A percentile compares a stretch with the other conserved stretches of the same genome.
phyloP scores from a whole-genome alignment of 2,888 invertebrate species.

The Empis livida region DNA sequence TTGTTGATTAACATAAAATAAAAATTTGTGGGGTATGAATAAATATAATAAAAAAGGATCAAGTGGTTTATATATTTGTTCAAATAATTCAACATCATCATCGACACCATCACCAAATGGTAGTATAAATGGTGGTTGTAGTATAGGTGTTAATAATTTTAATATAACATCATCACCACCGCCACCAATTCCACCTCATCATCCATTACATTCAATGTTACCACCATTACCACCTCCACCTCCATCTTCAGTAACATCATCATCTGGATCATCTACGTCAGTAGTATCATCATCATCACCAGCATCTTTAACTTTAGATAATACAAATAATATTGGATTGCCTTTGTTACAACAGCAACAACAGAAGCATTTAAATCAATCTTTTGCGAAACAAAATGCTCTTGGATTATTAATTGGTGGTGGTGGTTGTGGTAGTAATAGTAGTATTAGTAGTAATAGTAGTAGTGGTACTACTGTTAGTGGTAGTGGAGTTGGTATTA shows the following conservation, averaged over 20 bases:
- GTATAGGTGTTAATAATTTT: conserved; percentile 5
- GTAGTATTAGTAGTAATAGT: conserved; percentile 10
- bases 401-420: not conserved
- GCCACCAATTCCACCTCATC: conserved; percentile 15
- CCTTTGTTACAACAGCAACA: conserved; percentile 8
- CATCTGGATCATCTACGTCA: conserved; percentile 28
- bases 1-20: too few relatives aligned
- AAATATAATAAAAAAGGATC: not conserved
- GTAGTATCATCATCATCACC: conserved; percentile 18
- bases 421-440: not conserved
- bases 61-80: conserved; percentile 5
- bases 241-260: conserved; percentile 16
- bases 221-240: conserved; percentile 18
- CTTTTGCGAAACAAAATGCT: conserved; percentile 1
- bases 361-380: conserved; percentile 6
- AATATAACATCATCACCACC: conserved; percentile 17
- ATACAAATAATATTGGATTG: not conserved
- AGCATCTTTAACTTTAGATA: not conserved
- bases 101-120: conserved; percentile 18
- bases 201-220: conserved; percentile 2
- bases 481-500: too few relatives aligned
- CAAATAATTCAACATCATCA: conserved; percentile 28
- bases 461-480: too few relatives aligned
- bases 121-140: too few relatives aligned
- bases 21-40: too few relatives aligned